Percentiles rank a stretch among this genome's conserved stretches.
Evolutionary conservation across 2,888 invertebrate genomes (phyloP).

Genomic region (Coecobrya sp.): DNA sequence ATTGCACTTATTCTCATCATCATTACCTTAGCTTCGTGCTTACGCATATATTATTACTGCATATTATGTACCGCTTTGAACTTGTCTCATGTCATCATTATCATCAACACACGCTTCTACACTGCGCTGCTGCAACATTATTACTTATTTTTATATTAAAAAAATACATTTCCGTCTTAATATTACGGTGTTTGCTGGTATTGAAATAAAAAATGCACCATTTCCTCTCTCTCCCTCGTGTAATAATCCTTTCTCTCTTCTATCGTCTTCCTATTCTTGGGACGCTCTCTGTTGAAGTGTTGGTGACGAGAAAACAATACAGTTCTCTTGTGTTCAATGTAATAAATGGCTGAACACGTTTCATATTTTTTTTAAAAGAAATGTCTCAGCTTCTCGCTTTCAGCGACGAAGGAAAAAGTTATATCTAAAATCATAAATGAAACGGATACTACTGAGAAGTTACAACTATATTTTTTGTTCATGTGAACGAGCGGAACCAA

Average conservation of each 20-base stretch:
- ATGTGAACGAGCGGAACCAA: background rate
- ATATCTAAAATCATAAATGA: background rate
- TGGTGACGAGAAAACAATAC: constrained; percentile 11
- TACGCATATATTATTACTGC: background rate
- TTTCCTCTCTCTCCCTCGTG: background rate
- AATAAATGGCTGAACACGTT: constrained; percentile 34
- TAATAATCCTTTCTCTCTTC: background rate
- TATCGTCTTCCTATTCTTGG: background rate
- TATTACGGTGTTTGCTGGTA: background rate
- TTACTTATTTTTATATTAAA: background rate
- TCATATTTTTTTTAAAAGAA: constrained; percentile 38
- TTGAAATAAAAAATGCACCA: background rate
- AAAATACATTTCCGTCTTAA: background rate
- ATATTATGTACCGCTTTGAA: background rate
- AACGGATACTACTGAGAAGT: background rate
- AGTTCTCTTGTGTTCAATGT: background rate
- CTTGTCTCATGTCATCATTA: background rate
- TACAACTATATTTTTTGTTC: background rate
- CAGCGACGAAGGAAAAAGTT: background rate
- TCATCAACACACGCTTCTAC: too few species aligned
- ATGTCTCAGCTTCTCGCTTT: constrained; percentile 30
- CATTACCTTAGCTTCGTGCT: background rate
- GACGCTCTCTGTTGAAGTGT: background rate
- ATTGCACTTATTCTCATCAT: background rate
- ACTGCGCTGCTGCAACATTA: background rate